phyloP scores from a whole-genome alignment of 2,888 invertebrate species.

The Drosophila borborema region DNA sequence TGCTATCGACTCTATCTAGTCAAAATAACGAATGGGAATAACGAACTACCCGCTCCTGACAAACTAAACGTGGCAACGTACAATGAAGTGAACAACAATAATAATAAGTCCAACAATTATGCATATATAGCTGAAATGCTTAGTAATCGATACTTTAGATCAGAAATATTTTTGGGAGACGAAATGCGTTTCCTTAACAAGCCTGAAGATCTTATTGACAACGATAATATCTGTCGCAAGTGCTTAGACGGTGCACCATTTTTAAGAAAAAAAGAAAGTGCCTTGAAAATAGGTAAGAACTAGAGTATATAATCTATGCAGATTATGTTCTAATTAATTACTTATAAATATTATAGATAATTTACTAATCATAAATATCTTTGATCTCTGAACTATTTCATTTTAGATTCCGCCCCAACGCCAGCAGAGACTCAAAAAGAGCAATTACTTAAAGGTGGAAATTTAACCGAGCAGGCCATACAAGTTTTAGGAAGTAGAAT shows the following conservation, averaged over 20 bases:
- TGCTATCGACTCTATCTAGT: slow-evolving; percentile 94
- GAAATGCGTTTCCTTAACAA: slow-evolving; percentile 84
- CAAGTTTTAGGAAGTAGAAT: slow-evolving; percentile 79
- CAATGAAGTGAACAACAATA: slow-evolving; percentile 89
- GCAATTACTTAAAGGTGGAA: slow-evolving; percentile 75
- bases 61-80: slow-evolving; percentile 90
- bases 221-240: slow-evolving; percentile 79
- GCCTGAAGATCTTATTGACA: slow-evolving; percentile 61
- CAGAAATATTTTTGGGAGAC: slow-evolving; percentile 91
- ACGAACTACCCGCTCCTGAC: slow-evolving; percentile 89
- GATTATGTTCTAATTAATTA: neutral
- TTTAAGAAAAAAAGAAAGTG: slow-evolving; percentile 44
- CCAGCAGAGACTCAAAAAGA: slow-evolving; percentile 72
- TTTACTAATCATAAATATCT: neutral
- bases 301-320: neutral
- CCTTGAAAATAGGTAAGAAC: slow-evolving; percentile 23
- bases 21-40: slow-evolving; percentile 87
- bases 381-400: neutral
- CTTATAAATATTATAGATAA: neutral
- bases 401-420: slow-evolving; percentile 37
- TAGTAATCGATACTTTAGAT: slow-evolving; percentile 88
- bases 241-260: slow-evolving; percentile 77
- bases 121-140: slow-evolving; percentile 95
- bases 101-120: slow-evolving; percentile 87
- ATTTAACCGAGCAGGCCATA: slow-evolving; percentile 79